Evolutionary conservation across 2,888 invertebrate genomes (phyloP).

Genomic region (Tetanocera ferruginea): DNA sequence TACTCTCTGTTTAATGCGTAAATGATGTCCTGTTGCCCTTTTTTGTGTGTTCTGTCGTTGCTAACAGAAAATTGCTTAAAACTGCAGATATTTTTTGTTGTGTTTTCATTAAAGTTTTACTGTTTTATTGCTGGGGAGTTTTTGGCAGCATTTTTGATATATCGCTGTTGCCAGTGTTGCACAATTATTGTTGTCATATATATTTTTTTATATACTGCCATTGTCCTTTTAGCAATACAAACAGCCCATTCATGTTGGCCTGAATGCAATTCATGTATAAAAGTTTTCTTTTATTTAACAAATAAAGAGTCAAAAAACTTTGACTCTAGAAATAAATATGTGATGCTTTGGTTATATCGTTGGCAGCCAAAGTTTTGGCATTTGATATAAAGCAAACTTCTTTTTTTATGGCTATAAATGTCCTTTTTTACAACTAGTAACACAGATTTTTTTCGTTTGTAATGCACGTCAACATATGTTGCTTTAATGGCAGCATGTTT

Average conservation of each 20-base stretch:
- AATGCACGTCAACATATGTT: constrained; percentile 16
- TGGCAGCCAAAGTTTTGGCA: neutral
- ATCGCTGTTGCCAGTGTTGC: constrained; percentile 19
- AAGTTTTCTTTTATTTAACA: neutral
- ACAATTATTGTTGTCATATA: constrained; percentile 30
- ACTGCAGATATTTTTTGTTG: too few species aligned
- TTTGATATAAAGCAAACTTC: neutral
- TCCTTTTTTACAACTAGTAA: constrained; percentile 21
- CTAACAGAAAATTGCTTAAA: too few species aligned
- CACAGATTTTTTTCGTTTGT: constrained; percentile 22
- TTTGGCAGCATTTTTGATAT: constrained; percentile 2
- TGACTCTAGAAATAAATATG: too few species aligned
- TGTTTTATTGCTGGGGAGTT: too few species aligned
- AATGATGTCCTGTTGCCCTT: too few species aligned
- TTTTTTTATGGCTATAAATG: neutral
- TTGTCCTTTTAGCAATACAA: neutral
- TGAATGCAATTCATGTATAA: constrained; percentile 9
- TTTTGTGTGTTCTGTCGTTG: too few species aligned
- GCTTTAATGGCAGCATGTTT: neutral
- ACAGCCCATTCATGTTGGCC: constrained; percentile 14
- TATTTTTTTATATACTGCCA: neutral
- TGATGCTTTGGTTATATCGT: neutral
- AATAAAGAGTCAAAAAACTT: neutral
- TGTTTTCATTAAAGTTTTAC: too few species aligned
- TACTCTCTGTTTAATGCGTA: too few species aligned